phyloP scores from a whole-genome alignment of 1,140 invertebrate genomes.

The Tribolium castaneum region DNA sequence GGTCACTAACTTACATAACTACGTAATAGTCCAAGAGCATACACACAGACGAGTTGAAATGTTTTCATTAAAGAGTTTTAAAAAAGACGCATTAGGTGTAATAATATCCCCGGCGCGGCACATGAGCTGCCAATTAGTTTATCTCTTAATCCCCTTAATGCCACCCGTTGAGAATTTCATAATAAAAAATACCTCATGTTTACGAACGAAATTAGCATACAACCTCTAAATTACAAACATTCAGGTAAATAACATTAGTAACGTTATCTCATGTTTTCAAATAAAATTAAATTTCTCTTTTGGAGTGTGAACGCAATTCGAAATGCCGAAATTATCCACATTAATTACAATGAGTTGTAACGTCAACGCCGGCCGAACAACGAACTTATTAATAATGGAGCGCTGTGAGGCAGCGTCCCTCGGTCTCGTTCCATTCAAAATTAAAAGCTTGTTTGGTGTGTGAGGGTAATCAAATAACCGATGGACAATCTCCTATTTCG shows the following conservation, averaged over 20 bases:
- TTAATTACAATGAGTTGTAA: constrained; percentile 20
- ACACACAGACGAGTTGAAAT: neutral
- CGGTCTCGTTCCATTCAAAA: constrained; percentile 28
- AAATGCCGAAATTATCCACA: constrained; percentile 3
- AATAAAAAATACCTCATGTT: neutral
- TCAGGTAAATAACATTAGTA: constrained; percentile 11
- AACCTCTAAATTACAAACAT: constrained; percentile 8
- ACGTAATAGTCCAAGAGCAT: neutral
- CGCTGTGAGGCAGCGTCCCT: constrained; percentile 13
- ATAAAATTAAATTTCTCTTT: constrained; percentile 13
- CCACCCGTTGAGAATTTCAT: neutral
- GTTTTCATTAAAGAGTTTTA: neutral
- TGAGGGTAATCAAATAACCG: constrained; percentile 32
- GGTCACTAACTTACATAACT: neutral
- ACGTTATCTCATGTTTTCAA: neutral
- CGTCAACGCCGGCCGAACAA: constrained; percentile 17
- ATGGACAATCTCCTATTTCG: constrained; percentile 25
- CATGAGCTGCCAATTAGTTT: neutral
- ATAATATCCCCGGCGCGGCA: neutral
- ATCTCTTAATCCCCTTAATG: neutral
- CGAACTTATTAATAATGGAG: constrained; percentile 21
- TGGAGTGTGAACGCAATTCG: neutral
- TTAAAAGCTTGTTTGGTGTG: constrained; percentile 32
- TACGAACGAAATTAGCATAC: neutral
- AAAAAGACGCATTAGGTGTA: neutral